A percentile compares a stretch with the other conserved stretches of the same genome.
phyloP scores from a whole-genome alignment of 1,140 invertebrate genomes.

The Archegozetes longisetosus region DNA sequence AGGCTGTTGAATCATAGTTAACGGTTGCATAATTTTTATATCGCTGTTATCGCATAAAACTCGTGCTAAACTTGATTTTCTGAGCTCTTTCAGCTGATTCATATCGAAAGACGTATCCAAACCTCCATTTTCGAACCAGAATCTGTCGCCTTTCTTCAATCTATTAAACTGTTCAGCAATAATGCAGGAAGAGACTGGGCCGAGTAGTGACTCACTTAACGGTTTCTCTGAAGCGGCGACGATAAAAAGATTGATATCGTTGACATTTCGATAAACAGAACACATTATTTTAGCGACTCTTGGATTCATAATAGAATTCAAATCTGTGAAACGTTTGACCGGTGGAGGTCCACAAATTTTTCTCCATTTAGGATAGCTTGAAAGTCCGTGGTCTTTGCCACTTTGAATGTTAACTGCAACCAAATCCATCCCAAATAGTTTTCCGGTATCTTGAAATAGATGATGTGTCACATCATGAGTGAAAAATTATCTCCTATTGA shows the following conservation, averaged over 20 bases:
- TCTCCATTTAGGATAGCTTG: conserved; percentile 60
- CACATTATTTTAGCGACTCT: conserved; percentile 42
- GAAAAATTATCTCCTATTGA: conserved; percentile 59
- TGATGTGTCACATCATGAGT: conserved; percentile 65
- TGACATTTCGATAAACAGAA: conserved; percentile 27
- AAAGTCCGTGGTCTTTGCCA: conserved; percentile 71
- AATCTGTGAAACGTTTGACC: conserved; percentile 54
- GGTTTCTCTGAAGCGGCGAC: conserved; percentile 26
- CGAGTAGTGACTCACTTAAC: conserved; percentile 31
- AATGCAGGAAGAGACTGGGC: conserved; percentile 39
- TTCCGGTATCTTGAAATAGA: conserved; percentile 46
- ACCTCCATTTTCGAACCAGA: conserved; percentile 55
- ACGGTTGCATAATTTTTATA: conserved; percentile 26
- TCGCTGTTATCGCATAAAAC: conserved; percentile 88
- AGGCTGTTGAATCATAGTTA: conserved; percentile 19
- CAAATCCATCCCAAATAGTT: conserved; percentile 56
- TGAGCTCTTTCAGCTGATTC: conserved; percentile 60
- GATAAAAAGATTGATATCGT: conserved; percentile 30
- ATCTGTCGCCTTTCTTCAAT: conserved; percentile 45
- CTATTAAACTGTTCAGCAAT: conserved; percentile 37
- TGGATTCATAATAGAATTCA: conserved; percentile 33
- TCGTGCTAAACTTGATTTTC: conserved; percentile 74
- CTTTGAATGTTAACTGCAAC: conserved; percentile 68
- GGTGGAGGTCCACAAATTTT: conserved; percentile 56
- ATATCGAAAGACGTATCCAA: conserved; percentile 40